Evolutionary conservation across 2,888 invertebrate genomes (phyloP), one percentile per base, ranked within the genome.

Genomic region (Stenodema calcarata): DNA sequence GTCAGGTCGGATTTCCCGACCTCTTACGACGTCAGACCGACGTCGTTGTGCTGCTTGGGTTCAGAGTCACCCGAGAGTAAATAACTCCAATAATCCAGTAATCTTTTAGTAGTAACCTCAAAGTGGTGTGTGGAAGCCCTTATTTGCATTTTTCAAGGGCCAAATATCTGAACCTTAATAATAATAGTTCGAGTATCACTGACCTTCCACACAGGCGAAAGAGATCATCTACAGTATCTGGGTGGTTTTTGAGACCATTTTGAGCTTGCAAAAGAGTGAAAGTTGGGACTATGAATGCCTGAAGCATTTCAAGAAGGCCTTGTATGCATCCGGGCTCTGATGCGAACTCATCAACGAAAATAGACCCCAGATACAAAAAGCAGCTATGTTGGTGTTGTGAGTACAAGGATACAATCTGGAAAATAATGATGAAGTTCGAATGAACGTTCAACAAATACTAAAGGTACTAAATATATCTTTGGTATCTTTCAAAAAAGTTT

Each of bases 171-270:
- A n/a, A n/a, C n/a, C n/a, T n/a, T n/a, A n/a, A n/a, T n/a, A n/a
- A n/a, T n/a, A n/a, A n/a, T n/a, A n/a, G n/a, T n/a, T n/a, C n/a
- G n/a, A n/a, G n/a, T 27, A 27, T 75, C 11, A 44, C 47, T 30
- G 89, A 92, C 92, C 96, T 92, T 80, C 94, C 93, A 90, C 96
- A 96, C 47, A 98, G 92, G 79, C 97, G 93, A 92, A 99, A 99
- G 89, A 99, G 94, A 91, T 99, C 99, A 91, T 99, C 99, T 0
- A 99, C 98, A 0, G 99, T 99, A 90, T 99, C 99, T 0, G 99
- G 99, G 92, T 99, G 96, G 91, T 98, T 95, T 87, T 94, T 93
- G 73, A 99, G 92, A 0, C 98, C 98, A 90, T 95, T 93, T 87
- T 88, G 88, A 76, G 93, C 94, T 91, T 96, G 95, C 88, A 99